Percentiles rank a stretch among this genome's conserved stretches.
These are phyloP conservation scores for Panorpa germanica DNA, from an alignment of 2,888 invertebrate species.

Conservation along the genomic window DNA sequence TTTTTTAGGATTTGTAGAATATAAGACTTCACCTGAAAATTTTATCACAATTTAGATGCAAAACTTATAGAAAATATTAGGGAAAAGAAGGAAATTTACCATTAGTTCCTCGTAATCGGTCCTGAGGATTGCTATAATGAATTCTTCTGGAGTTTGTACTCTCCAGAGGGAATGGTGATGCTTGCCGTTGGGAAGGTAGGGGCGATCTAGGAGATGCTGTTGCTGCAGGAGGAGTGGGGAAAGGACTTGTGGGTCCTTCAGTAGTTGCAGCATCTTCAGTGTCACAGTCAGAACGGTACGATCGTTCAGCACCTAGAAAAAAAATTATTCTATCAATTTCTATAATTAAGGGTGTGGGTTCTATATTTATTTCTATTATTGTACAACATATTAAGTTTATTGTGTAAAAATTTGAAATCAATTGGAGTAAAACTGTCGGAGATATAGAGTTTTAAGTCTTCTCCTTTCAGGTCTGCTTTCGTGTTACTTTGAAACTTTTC, in stretches of 20 bases:
- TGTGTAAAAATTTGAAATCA: too few relatives aligned
- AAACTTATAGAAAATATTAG: too few relatives aligned
- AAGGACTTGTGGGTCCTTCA: constrained; percentile 22
- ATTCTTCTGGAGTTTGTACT: constrained; percentile 40
- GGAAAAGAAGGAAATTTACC: constrained; percentile 19
- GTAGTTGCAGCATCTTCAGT: constrained; percentile 36
- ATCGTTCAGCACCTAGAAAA: constrained; percentile 43
- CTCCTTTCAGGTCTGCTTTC: too few relatives aligned
- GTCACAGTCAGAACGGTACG: constrained; percentile 54
- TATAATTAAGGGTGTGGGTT: too few relatives aligned
- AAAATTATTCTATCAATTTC: constrained; percentile 11
- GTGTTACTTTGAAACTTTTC: too few relatives aligned
- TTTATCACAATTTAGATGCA: too few relatives aligned
- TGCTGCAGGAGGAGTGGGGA: constrained; percentile 24
- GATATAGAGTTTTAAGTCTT: too few relatives aligned
- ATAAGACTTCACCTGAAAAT: constrained; percentile 7
- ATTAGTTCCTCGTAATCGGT: constrained; percentile 23
- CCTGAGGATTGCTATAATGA: constrained; percentile 27
- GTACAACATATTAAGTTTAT: too few relatives aligned
- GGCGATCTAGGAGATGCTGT: constrained; percentile 28
- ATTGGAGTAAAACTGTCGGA: too few relatives aligned
- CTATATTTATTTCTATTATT: too few relatives aligned
- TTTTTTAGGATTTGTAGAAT: too few relatives aligned
- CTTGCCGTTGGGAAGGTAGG: constrained; percentile 42
- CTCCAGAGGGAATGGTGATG: constrained; percentile 51